These are phyloP conservation scores for Cryptus armator DNA, from an alignment of 2,888 invertebrate species.

Conservation along the genomic window DNA sequence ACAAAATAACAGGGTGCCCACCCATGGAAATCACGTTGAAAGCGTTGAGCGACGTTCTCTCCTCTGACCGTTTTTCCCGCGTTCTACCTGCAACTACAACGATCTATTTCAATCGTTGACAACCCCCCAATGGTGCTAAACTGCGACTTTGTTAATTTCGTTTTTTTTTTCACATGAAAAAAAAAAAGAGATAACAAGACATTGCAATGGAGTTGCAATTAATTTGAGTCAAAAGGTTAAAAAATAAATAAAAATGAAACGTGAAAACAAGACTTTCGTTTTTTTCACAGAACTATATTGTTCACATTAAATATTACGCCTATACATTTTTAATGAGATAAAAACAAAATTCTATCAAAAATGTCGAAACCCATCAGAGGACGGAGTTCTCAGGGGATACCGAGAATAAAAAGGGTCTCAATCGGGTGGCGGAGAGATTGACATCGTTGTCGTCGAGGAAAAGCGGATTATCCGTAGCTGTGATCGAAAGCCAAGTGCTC, in stretches of 20 bases:
- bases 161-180: background rate
- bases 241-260: too few relatives aligned
- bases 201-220: too few relatives aligned
- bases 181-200: background rate
- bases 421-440: constrained; percentile 8
- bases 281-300: too few relatives aligned
- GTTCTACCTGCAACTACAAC: constrained; percentile 8
- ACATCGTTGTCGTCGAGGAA: constrained; percentile 47
- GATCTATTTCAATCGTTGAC: constrained; percentile 55
- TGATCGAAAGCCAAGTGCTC: constrained; percentile 56
- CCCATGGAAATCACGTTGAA: constrained; percentile 53
- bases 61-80: constrained; percentile 4
- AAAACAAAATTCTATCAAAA: constrained; percentile 38
- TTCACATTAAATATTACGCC: too few relatives aligned
- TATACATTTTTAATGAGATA: background rate
- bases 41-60: constrained; percentile 37
- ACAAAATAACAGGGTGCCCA: constrained; percentile 62
- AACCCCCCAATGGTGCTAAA: constrained; percentile 31
- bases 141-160: background rate
- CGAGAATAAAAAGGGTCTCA: constrained; percentile 54
- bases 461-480: constrained; percentile 56
- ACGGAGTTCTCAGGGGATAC: constrained; percentile 19
- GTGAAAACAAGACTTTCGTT: too few relatives aligned
- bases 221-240: too few relatives aligned
- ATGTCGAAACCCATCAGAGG: constrained; percentile 34